These are phyloP conservation scores for Tetrao urogallus DNA, from an alignment of 2,113 vertebrate genomes.

Conservation along the genomic window DNA sequence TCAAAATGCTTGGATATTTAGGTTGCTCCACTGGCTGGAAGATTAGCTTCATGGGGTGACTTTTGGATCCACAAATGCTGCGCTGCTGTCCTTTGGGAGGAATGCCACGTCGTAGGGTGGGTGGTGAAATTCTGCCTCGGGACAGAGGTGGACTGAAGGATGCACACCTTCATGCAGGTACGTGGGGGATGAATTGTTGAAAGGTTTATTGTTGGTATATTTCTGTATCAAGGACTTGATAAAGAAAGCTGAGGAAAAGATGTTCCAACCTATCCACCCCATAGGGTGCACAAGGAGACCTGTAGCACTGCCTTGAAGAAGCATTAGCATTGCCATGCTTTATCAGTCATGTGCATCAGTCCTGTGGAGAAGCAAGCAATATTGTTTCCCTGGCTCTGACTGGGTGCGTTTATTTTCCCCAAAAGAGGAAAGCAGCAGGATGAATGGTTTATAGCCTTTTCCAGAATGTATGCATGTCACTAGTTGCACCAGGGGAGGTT, in stretches of 20 bases:
- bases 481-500: not conserved
- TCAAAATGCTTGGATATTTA: not conserved
- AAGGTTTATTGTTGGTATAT: not conserved
- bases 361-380: not conserved
- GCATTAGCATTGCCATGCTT: fast-evolving
- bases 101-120: not conserved
- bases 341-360: not conserved
- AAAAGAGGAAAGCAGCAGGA: not conserved
- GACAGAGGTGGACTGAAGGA: not conserved
- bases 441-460: not conserved
- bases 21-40: not conserved
- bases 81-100: fast-evolving
- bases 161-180: fast-evolving
- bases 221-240: not conserved
- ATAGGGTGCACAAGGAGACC: fast-evolving
- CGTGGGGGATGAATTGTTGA: not conserved
- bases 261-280: fast-evolving
- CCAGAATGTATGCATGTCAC: fast-evolving
- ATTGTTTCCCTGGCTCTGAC: not conserved
- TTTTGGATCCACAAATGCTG: not conserved
- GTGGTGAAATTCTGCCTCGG: too few relatives aligned
- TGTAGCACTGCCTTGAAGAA: not conserved
- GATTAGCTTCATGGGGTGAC: not conserved
- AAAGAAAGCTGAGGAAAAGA: not conserved
- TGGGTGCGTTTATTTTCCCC: not conserved